A percentile compares a stretch with the other conserved stretches of the same genome.
These are phyloP conservation scores for Lindbergichthys nudifrons DNA, from an alignment of 2,797 vertebrate species.

Conservation along the genomic window DNA sequence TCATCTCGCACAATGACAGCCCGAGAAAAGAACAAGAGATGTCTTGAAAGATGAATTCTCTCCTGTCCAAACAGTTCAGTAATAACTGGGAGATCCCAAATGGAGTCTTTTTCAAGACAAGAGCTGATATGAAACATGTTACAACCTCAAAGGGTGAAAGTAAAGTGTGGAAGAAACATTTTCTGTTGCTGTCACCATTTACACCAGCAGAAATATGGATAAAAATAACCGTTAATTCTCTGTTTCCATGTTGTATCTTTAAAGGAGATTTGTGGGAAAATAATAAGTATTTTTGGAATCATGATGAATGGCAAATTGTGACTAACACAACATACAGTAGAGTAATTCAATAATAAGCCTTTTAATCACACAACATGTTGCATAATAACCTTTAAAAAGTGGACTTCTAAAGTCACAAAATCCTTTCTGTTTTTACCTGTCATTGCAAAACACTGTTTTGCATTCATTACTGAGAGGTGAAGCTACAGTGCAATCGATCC, in stretches of 20 bases:
- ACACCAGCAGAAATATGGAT: background rate
- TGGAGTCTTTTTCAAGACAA: constrained; percentile 39
- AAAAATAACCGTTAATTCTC: background rate
- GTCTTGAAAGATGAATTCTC: constrained; percentile 34
- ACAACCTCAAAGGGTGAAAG: background rate
- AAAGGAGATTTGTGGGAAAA: background rate
- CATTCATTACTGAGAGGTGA: constrained; percentile 30
- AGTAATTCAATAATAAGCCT: background rate
- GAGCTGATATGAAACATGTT: constrained; percentile 13
- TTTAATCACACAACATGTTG: background rate
- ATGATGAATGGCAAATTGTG: background rate
- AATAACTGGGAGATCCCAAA: constrained; percentile 55
- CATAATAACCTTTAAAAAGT: background rate
- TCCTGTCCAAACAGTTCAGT: constrained; percentile 56
- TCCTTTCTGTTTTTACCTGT: background rate
- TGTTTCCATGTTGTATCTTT: background rate
- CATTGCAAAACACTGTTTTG: background rate
- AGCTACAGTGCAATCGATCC: constrained; percentile 38
- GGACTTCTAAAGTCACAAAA: background rate
- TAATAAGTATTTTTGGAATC: background rate
- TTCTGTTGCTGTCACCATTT: background rate
- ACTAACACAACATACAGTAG: background rate
- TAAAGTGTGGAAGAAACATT: constrained; percentile 7
- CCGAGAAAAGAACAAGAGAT: constrained; percentile 24
- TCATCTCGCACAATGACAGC: constrained; percentile 15